Evolutionary conservation across 64 coral and sea anemone species (phyloP).

Genomic region (Porites australiensis): DNA sequence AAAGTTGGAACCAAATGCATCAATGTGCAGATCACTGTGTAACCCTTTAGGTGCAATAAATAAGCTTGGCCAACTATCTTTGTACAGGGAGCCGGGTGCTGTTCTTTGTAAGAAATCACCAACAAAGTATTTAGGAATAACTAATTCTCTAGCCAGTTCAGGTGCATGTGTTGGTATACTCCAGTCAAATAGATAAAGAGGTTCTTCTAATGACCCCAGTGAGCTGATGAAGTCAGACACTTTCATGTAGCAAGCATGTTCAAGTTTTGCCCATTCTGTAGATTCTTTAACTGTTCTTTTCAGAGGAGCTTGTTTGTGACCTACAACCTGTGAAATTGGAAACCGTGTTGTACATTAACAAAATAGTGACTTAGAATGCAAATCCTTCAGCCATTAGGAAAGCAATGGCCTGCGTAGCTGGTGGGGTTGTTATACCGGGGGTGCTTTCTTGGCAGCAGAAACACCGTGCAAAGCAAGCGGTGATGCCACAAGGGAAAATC

Average conservation of each 20-base stretch:
- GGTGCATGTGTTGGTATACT: slow-evolving; percentile 57
- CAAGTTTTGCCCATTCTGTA: slow-evolving; percentile 71
- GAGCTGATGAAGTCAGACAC: slow-evolving; percentile 59
- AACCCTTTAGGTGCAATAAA: slow-evolving; percentile 68
- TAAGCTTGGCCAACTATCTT: slow-evolving; percentile 69
- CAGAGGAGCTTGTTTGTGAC: slow-evolving; percentile 39
- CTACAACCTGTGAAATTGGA: slow-evolving; percentile 15
- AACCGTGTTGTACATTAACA: too few species aligned
- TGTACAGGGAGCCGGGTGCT: slow-evolving; percentile 32
- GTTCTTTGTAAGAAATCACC: slow-evolving; percentile 69
- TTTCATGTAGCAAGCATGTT: slow-evolving; percentile 45
- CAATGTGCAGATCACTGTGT: slow-evolving; percentile 56
- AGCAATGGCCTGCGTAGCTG: too few species aligned
- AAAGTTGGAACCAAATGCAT: slow-evolving; percentile 75
- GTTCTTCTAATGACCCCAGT: slow-evolving; percentile 43
- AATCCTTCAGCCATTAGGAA: too few species aligned
- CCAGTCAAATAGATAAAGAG: slow-evolving; percentile 65
- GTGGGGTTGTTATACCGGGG: too few species aligned
- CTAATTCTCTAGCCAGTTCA: slow-evolving; percentile 36
- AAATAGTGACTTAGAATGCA: too few species aligned
- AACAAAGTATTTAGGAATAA: slow-evolving; percentile 71
- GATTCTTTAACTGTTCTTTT: slow-evolving; percentile 72
- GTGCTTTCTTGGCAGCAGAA: too few species aligned
- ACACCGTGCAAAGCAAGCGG: too few species aligned
- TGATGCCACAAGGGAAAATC: too few species aligned